Base-by-base conservation (phyloP, 2,888 invertebrate species). In the Philaethria dido region DNA sequence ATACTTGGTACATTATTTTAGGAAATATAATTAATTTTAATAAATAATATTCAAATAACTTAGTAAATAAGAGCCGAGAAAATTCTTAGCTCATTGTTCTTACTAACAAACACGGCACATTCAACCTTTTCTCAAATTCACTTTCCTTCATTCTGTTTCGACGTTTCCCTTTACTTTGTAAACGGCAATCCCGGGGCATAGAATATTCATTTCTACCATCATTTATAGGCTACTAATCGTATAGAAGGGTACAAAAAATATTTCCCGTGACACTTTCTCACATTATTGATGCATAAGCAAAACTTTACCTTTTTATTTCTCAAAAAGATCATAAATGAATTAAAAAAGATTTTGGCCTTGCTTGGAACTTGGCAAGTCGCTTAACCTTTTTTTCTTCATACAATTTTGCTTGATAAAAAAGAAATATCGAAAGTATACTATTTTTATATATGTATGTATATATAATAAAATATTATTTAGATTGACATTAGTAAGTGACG, bases 191-290 rank as follows among this genome's bases (percentile, higher is more conserved):
- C 70, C 65, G 52, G 52, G 59, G 55, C 74, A 77, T 79, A 76
- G 73, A 78, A 78, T 78, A 79, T 78, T 80, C 75, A 79, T 77
- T 75, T 77, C 78, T n/a, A n/a, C n/a, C n/a, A n/a, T 77, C 76
- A 77, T 79, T 74, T 77, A 66, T 68, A 73, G 70, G 69, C 72
- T 64, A 57, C 70, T 77, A 78, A 76, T 75, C 73, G 68, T 68
- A 70, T 72, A 72, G 74, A 62, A 71, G 66, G 71, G 71, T 69
- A 71, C 67, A 63, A 73, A 69, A 72, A 75, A 72, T 73, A 72
- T 73, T 75, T 69, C 67, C 72, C 72, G 73, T 74, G 73, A 74
- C 73, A 67, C 72, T 74, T 64, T 54, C 64, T 47, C 69, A 55
- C 75, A 78, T 77, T 75, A 75, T 73, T 73, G 71, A 77, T 76